These are phyloP conservation scores for Stratiolaelaps scimitus DNA, from an alignment of 1,140 invertebrate genomes.

Conservation along the genomic window DNA sequence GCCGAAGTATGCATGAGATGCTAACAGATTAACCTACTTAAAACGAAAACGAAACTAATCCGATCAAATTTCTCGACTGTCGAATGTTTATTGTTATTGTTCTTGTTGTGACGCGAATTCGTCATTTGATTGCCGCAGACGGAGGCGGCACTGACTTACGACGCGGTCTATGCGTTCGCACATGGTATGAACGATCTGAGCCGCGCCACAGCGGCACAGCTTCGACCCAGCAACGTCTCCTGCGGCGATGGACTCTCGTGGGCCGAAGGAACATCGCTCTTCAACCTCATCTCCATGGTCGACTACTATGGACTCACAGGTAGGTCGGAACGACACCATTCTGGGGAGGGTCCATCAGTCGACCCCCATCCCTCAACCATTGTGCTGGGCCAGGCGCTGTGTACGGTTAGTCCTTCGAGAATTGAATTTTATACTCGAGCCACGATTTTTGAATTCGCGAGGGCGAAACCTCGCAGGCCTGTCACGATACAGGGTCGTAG, in stretches of 20 bases:
- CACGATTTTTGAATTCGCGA: no score
- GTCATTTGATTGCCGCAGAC: slow-evolving; percentile 51
- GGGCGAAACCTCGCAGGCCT: no score
- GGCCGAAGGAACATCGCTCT: slow-evolving; percentile 67
- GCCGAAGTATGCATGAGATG: no score
- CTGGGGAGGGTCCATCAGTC: not conserved
- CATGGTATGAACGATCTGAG: slow-evolving; percentile 61
- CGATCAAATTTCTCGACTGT: not conserved
- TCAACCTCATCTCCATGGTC: slow-evolving; percentile 67
- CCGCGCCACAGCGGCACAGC: slow-evolving; percentile 47
- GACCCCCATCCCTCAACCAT: no score
- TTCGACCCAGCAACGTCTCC: slow-evolving; percentile 60
- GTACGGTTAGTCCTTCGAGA: no score
- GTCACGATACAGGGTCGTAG: no score
- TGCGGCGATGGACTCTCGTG: slow-evolving; percentile 69
- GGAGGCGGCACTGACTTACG: slow-evolving; percentile 76
- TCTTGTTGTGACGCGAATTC: not conserved
- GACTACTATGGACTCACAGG: slow-evolving; percentile 43
- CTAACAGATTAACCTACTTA: no score
- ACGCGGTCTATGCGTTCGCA: slow-evolving; percentile 75
- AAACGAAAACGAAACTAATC: not conserved
- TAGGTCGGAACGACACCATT: slow-evolving; percentile 44
- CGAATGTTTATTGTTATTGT: no score
- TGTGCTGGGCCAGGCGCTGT: no score
- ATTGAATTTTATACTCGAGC: no score